Conservation (phyloP, 2,888 invertebrate species). For the Scrobipalpa atriplicella region DNA sequence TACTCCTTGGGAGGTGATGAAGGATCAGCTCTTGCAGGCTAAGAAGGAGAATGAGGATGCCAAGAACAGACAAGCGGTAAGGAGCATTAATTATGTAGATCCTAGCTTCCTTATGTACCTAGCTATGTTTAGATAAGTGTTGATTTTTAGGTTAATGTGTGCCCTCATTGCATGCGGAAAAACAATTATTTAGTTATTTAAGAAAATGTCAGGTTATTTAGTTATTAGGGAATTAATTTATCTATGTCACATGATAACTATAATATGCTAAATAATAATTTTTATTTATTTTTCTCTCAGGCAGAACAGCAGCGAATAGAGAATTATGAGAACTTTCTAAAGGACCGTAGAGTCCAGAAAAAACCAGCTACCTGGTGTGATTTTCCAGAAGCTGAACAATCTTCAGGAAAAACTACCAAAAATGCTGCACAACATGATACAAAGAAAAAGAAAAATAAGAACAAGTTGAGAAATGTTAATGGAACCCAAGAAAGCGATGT, state of each 20-base stretch:
- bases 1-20: conserved; percentile 89
- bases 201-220: no score
- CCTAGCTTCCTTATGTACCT: no score
- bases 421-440: background rate
- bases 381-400: conserved; percentile 65
- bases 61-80: conserved; percentile 67
- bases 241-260: no score
- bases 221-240: no score
- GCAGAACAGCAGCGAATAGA: conserved; percentile 76
- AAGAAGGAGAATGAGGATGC: conserved; percentile 73
- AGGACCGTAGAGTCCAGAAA: conserved; percentile 73
- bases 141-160: no score
- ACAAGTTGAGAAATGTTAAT: background rate
- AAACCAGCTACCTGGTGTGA: conserved; percentile 81
- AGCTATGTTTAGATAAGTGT: no score
- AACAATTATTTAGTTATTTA: no score
- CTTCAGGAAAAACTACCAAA: conserved; percentile 41
- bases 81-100: background rate
- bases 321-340: conserved; percentile 78
- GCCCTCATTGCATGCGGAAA: no score
- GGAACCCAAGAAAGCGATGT: background rate
- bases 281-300: conserved; percentile 48
- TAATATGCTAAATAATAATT: background rate
- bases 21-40: conserved; percentile 81
- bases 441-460: conserved; percentile 28